phyloP scores from a whole-genome alignment of 1,140 invertebrate genomes.

The Scaptomyza graminum region DNA sequence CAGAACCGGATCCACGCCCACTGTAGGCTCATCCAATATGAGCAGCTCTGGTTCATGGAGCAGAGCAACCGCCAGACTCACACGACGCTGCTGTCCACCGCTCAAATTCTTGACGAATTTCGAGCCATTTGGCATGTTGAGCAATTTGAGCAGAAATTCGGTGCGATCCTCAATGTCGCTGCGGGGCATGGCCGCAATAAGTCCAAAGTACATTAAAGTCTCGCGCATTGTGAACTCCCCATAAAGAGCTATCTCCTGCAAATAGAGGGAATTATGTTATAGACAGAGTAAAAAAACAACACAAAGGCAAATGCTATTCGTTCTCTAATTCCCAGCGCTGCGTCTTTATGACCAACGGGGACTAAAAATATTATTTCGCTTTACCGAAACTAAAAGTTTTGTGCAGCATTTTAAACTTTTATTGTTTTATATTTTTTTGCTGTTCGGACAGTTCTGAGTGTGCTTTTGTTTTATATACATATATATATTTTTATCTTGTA shows the following conservation, averaged over 20 bases:
- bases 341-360: constrained; percentile 35
- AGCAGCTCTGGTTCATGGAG: constrained; percentile 95
- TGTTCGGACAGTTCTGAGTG: background rate
- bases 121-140: constrained; percentile 88
- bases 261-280: constrained; percentile 29
- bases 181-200: constrained; percentile 92
- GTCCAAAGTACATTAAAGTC: constrained; percentile 96
- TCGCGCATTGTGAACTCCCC: constrained; percentile 95
- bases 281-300: background rate
- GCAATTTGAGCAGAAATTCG: constrained; percentile 92
- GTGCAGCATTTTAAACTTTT: constrained; percentile 60
- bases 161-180: constrained; percentile 90
- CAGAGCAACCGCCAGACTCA: constrained; percentile 94
- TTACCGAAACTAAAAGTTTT: constrained; percentile 62
- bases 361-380: constrained; percentile 47
- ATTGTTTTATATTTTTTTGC: constrained; percentile 7
- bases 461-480: constrained; percentile 7
- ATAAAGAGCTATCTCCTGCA: constrained; percentile 94
- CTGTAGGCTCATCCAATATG: constrained; percentile 97
- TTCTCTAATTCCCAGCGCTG: constrained; percentile 19
- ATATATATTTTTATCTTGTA: constrained; percentile 1
- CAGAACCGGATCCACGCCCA: constrained; percentile 96
- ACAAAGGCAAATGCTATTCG: constrained; percentile 14
- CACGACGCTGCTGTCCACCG: constrained; percentile 94
- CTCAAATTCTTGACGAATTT: constrained; percentile 93